Evolutionary conservation across 2,113 vertebrate species (phyloP).

Genomic region (Callospermophilus lateralis): DNA sequence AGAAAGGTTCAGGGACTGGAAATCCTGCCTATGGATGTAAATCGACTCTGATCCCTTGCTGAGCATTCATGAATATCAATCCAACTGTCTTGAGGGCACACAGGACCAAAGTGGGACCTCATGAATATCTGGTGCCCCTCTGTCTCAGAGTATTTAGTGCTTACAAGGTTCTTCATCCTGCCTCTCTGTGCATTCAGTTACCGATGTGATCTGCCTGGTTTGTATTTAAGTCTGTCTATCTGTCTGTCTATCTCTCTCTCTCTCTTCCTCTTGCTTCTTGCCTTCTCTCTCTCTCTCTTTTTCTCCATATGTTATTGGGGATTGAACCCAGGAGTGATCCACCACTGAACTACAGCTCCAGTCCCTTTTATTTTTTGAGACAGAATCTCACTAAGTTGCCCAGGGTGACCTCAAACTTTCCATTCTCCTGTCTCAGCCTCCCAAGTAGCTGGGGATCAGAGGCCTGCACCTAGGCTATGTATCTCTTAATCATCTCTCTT

Average conservation of each 20-base stretch:
- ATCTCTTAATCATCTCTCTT: neutral
- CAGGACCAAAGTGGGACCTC: too few species aligned
- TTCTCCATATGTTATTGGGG: too few species aligned
- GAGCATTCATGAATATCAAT: neutral
- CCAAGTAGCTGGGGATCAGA: too few species aligned
- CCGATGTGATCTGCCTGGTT: neutral
- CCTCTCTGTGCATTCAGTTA: neutral
- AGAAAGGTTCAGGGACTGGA: neutral
- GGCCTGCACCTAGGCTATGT: neutral
- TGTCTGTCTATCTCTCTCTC: too few species aligned
- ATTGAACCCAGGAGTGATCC: too few species aligned
- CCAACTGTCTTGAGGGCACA: neutral
- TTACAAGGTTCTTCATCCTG: neutral
- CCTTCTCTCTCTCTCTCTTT: too few species aligned
- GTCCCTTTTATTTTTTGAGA: too few species aligned
- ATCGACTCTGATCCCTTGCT: neutral
- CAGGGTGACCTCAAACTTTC: too few species aligned
- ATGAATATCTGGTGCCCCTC: neutral
- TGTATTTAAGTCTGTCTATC: neutral
- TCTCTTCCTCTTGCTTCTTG: too few species aligned
- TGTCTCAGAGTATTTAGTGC: neutral
- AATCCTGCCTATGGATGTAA: neutral
- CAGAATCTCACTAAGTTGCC: too few species aligned
- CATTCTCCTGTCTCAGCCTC: too few species aligned
- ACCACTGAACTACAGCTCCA: too few species aligned